A percentile compares a stretch with the other conserved stretches of the same genome.
Conservation (phyloP, 2,113 vertebrate genomes). For the Isurus oxyrinchus region DNA sequence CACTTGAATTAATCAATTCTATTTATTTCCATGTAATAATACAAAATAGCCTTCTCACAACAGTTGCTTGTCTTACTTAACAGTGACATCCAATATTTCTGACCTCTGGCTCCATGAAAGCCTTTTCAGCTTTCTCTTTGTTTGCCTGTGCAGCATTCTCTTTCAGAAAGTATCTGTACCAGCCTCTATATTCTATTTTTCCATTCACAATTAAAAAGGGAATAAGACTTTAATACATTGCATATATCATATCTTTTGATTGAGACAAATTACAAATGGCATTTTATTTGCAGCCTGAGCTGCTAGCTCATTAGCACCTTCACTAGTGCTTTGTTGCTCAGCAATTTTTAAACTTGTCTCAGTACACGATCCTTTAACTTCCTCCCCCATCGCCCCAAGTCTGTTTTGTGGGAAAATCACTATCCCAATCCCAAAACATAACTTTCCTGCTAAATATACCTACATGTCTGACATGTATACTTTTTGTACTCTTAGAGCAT, state of each 20-base stretch:
- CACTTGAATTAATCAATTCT: neutral
- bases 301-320: neutral
- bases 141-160: neutral
- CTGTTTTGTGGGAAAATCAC: neutral
- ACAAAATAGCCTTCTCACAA: neutral
- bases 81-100: neutral
- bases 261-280: neutral
- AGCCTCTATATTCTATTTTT: neutral
- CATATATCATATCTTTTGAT: neutral
- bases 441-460: neutral
- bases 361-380: neutral
- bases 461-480: neutral
- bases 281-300: neutral
- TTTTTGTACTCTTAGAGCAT: neutral
- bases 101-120: neutral
- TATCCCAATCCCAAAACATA: neutral
- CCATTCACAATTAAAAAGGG: neutral
- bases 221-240: neutral
- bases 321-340: neutral
- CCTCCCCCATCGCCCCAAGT: neutral
- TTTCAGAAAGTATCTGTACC: neutral
- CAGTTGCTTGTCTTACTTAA: neutral
- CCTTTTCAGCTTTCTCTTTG: neutral
- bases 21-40: neutral
- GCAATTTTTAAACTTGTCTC: neutral